Evolutionary conservation across 2,113 vertebrate species (phyloP).

Genomic region (Strigops habroptila): DNA sequence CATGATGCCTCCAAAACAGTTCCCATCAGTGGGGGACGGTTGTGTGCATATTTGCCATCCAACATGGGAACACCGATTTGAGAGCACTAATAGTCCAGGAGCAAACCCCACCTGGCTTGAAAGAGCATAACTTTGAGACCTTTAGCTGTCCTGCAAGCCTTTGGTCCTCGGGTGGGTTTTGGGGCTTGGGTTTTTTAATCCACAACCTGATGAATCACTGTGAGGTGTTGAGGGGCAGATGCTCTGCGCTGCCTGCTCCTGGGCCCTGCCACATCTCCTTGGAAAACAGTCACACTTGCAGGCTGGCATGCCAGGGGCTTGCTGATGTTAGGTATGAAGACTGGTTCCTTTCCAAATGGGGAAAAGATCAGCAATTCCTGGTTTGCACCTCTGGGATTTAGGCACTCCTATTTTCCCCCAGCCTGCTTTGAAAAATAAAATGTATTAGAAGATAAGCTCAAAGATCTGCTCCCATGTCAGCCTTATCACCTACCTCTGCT

Average conservation of each 20-base stretch:
- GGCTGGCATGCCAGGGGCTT: background rate
- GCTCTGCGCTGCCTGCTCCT: background rate
- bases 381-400: background rate
- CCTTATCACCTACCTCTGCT: background rate
- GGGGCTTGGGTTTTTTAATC: background rate
- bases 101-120: background rate
- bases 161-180: background rate
- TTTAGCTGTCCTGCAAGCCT: background rate
- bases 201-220: background rate
- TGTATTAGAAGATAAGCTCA: background rate
- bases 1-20: accelerated
- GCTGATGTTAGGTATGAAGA: constrained; percentile 2
- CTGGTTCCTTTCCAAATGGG: background rate
- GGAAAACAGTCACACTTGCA: constrained; percentile 6
- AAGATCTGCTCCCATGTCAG: background rate
- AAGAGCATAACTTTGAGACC: background rate
- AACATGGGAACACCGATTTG: background rate
- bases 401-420: background rate
- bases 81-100: background rate
- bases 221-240: background rate
- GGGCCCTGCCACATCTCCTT: background rate
- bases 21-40: accelerated
- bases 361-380: background rate
- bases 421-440: background rate
- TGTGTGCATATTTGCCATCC: background rate